Base-by-base conservation (phyloP, 2,888 invertebrate species). In the Zeuzera pyrina region DNA sequence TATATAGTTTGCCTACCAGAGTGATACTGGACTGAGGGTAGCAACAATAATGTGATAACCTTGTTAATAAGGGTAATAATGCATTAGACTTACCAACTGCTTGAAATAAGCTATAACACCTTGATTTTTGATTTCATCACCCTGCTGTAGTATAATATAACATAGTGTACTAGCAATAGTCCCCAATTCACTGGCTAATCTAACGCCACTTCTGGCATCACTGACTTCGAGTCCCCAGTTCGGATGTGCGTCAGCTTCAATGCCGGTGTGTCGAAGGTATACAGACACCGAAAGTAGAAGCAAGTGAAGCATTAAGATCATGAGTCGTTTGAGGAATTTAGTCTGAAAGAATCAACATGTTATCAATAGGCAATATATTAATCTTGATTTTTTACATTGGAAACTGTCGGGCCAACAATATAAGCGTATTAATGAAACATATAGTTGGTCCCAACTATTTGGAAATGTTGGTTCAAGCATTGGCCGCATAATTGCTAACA, bases 51-150 rank as follows among this genome's bases (percentile, higher is more conserved):
- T n/a, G n/a, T n/a, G n/a, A n/a, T n/a, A n/a, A n/a, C n/a, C n/a
- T n/a, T n/a, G n/a, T n/a, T n/a, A n/a, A n/a, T n/a, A n/a, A n/a
- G n/a, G n/a, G n/a, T 3, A 21, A 34, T 7, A 10, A 23, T 13
- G 3, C 4, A 19, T 12, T 25, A 5, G n/a, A 42, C 74, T 84
- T 71, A 97, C 97, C 88, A 97, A 85, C 72, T 97, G 97, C 54
- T 94, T 94, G 33, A 96, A 77, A 77, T 97, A 98, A 0, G 94
- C 94, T 31, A 89, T 84, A 7, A 97, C 65, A 3, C 98, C 98
- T 64, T 98, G 97, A 64, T 97, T 96, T 67, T 93, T 90, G 36
- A 99, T 90, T 79, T 98, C 98, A 51, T 94, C 94, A 0, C 96
- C 93, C 65, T 97, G 95, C 68, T 98, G 97, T 39, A 96, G 85